phyloP scores from a whole-genome alignment of 2,797 vertebrate genomes.

The Tachyglossus aculeatus region DNA sequence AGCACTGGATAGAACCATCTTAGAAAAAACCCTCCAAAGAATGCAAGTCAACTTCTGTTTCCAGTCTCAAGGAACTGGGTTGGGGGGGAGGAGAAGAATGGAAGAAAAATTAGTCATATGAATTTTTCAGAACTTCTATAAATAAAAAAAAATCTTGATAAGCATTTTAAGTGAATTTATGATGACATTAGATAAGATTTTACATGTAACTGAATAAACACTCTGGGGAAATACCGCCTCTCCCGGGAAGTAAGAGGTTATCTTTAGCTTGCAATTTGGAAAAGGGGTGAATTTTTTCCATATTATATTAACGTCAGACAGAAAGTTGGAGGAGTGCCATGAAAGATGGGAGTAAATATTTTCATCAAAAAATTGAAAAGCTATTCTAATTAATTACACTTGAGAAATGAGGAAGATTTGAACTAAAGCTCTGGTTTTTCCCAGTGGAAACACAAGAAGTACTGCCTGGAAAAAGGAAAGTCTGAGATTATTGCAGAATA shows the following conservation, averaged over 20 bases:
- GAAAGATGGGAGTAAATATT: too few relatives aligned
- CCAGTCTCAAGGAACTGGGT: not conserved
- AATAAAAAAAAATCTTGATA: slow-evolving; percentile 10
- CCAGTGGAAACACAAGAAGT: not conserved
- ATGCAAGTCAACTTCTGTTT: not conserved
- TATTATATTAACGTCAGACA: not conserved
- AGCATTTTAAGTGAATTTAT: not conserved
- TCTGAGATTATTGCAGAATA: not conserved
- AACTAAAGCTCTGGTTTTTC: not conserved
- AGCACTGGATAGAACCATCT: too few relatives aligned
- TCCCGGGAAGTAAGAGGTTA: not conserved
- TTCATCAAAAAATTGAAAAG: not conserved
- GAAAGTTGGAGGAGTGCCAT: too few relatives aligned
- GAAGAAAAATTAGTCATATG: not conserved
- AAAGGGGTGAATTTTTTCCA: not conserved
- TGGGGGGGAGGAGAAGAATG: not conserved
- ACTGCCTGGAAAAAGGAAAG: not conserved
- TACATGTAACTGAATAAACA: not conserved
- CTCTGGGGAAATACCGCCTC: not conserved
- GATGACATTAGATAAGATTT: not conserved
- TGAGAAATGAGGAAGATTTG: not conserved
- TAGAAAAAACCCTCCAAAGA: not conserved
- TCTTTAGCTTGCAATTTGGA: not conserved
- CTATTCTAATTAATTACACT: not conserved
- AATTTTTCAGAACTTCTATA: not conserved